Percentiles rank a stretch among this genome's conserved stretches.
phyloP scores from a whole-genome alignment of 2,797 vertebrate species.

The Melanotaenia maccullochi region DNA sequence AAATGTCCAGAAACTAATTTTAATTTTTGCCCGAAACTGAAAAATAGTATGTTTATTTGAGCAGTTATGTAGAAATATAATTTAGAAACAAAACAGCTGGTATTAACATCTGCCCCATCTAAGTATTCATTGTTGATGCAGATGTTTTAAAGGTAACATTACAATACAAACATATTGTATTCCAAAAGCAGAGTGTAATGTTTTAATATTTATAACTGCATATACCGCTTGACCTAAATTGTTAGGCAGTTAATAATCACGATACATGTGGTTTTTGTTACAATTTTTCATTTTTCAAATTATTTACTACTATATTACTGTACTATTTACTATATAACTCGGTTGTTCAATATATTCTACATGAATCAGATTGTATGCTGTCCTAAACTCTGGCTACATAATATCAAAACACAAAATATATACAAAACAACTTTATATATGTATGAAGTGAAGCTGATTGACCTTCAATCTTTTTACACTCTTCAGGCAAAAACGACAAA shows the following conservation, averaged over 20 bases:
- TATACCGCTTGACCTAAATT: not conserved
- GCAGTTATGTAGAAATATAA: not conserved
- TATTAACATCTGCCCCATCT: not conserved
- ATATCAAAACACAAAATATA: conserved; percentile 21
- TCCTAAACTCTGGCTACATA: conserved; percentile 32
- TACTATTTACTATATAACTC: conserved; percentile 1
- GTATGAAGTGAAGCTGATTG: conserved; percentile 5
- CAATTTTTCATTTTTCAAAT: not conserved
- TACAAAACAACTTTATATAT: conserved; percentile 31
- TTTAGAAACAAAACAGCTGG: not conserved
- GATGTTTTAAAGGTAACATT: not conserved
- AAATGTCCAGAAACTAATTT: not conserved
- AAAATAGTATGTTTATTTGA: not conserved
- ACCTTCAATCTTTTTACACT: conserved; percentile 11
- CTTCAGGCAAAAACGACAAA: conserved; percentile 43
- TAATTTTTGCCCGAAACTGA: not conserved
- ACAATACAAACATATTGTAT: not conserved
- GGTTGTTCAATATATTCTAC: not conserved
- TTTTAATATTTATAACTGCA: not conserved
- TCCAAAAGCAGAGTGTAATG: not conserved
- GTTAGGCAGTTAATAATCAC: not conserved
- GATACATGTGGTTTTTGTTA: not conserved
- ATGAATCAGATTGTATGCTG: conserved; percentile 17
- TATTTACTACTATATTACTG: too few relatives aligned
- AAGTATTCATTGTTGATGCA: not conserved